A percentile compares a stretch with the other conserved stretches of the same genome.
These are phyloP conservation scores for Helogale parvula DNA, from an alignment of 2,113 vertebrate species.

Conservation along the genomic window DNA sequence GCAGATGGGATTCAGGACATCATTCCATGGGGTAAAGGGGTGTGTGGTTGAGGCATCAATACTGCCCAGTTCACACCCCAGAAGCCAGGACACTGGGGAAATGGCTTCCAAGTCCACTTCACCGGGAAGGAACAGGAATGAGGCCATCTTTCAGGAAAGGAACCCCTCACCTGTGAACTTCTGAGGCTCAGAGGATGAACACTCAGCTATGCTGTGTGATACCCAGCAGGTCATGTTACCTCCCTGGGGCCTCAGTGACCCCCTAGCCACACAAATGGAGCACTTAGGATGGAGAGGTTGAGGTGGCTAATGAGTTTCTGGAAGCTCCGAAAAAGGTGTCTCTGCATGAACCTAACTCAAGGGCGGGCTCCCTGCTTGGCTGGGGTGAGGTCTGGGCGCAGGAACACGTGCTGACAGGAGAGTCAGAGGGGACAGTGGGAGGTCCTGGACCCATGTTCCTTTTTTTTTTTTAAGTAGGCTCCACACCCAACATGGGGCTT, in stretches of 20 bases:
- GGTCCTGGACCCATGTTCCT: background rate
- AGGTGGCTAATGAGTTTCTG: background rate
- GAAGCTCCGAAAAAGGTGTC: background rate
- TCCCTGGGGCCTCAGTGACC: background rate
- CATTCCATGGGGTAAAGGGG: accelerated
- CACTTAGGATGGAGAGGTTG: background rate
- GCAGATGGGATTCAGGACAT: no score
- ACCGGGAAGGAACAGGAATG: background rate
- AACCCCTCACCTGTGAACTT: background rate
- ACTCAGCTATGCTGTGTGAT: background rate
- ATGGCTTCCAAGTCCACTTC: background rate
- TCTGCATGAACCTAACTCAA: background rate
- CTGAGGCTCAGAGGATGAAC: background rate
- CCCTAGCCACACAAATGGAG: background rate
- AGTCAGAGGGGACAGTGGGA: background rate
- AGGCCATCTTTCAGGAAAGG: background rate
- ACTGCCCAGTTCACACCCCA: background rate
- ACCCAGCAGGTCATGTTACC: background rate
- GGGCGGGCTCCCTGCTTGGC: background rate
- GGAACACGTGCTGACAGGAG: accelerated
- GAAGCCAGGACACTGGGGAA: background rate
- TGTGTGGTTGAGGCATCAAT: background rate
- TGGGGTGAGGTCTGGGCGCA: background rate
- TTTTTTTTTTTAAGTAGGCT: background rate
- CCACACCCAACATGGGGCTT: background rate